These are phyloP conservation scores for Coenobita brevimanus DNA, from an alignment of 1,140 invertebrate genomes.

Conservation along the genomic window DNA sequence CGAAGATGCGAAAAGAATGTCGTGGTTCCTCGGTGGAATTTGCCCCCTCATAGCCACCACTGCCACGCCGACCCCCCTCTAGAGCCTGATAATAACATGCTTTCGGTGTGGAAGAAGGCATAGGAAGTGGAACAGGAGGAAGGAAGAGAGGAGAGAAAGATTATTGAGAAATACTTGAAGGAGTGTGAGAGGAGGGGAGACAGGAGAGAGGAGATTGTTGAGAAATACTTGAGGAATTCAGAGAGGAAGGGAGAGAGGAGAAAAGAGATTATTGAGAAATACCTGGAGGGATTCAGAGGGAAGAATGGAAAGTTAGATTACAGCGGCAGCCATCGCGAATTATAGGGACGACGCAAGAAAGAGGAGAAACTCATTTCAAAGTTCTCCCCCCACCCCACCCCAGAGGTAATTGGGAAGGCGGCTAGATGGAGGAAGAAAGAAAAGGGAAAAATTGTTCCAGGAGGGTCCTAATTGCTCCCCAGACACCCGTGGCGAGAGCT, in stretches of 20 bases:
- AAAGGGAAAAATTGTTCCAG: too few species aligned
- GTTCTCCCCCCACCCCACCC: constrained; percentile 40
- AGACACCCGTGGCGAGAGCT: constrained; percentile 25
- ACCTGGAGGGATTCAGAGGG: background rate
- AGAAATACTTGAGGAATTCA: background rate
- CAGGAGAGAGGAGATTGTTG: too few species aligned
- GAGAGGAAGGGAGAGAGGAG: background rate
- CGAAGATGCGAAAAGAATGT: constrained; percentile 56
- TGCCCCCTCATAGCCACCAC: background rate
- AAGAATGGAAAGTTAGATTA: background rate
- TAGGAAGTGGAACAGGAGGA: too few species aligned
- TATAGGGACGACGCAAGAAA: constrained; percentile 40
- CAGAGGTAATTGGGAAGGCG: constrained; percentile 51
- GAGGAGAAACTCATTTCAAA: constrained; percentile 54
- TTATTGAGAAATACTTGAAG: background rate
- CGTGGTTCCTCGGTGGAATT: constrained; percentile 53
- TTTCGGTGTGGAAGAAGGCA: too few species aligned
- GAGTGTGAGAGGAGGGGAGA: background rate
- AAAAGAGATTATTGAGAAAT: background rate
- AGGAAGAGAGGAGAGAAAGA: background rate
- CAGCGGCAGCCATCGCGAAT: background rate
- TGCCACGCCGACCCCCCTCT: background rate
- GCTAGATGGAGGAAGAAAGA: constrained; percentile 23
- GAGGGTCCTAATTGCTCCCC: constrained; percentile 47
- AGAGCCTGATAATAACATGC: constrained; percentile 1